phyloP scores from a whole-genome alignment of 1,140 invertebrate genomes.

The Neodiprion virginianus region DNA sequence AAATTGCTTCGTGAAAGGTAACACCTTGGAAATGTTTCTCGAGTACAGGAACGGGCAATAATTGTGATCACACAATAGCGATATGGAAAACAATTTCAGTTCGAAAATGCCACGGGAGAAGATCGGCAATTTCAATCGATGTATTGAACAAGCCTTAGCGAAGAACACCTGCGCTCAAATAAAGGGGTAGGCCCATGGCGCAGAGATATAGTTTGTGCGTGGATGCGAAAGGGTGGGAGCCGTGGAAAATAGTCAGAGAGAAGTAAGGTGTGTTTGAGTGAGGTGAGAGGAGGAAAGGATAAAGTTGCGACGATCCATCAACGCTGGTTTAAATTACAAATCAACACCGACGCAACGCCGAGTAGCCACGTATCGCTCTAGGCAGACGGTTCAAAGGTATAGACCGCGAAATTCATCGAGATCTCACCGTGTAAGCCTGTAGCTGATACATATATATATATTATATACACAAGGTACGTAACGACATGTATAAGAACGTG shows the following conservation, averaged over 20 bases:
- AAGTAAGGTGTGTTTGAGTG: too few species aligned
- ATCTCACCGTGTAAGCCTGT: neutral
- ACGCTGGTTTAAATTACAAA: slow-evolving; percentile 14
- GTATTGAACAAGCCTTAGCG: neutral
- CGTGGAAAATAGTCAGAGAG: neutral
- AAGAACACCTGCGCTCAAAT: neutral
- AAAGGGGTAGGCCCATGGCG: neutral
- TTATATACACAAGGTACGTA: too few species aligned
- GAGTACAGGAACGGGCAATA: neutral
- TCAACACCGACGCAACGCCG: neutral
- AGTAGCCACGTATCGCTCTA: neutral
- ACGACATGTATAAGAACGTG: too few species aligned
- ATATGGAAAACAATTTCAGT: neutral
- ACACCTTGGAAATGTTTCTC: neutral
- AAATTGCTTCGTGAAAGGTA: neutral
- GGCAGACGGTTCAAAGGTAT: neutral
- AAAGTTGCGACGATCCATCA: slow-evolving; percentile 14
- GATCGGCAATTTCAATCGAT: neutral
- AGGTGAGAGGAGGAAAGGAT: neutral
- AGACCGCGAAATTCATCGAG: neutral
- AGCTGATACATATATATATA: too few species aligned
- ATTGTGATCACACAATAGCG: neutral
- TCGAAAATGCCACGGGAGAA: neutral
- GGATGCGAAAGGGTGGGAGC: neutral
- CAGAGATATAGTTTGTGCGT: neutral